Percentiles rank a stretch among this genome's conserved stretches.
Conservation (phyloP, 2,888 invertebrate species). For the Tetranychus piercei region DNA sequence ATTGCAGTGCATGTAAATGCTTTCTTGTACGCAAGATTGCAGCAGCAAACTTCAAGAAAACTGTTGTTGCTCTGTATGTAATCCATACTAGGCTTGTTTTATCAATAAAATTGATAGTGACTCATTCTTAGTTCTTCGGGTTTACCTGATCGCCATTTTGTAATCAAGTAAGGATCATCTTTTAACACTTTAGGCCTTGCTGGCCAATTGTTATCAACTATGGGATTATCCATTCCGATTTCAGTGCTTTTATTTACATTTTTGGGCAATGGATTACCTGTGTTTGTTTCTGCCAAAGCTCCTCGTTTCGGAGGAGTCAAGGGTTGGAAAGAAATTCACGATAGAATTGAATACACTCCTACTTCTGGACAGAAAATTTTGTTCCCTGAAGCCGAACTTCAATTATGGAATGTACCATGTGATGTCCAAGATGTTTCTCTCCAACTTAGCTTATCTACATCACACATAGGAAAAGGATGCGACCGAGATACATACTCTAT, state of each 20-base stretch:
- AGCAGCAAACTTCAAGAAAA: no score
- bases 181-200: not conserved
- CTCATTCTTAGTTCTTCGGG: no score
- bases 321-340: not conserved
- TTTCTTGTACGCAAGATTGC: no score
- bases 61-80: no score
- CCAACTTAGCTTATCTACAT: slow-evolving; percentile 48
- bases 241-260: not conserved
- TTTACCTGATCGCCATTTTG: no score
- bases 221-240: not conserved
- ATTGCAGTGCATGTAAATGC: no score
- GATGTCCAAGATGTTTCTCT: slow-evolving; percentile 35
- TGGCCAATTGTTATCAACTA: not conserved
- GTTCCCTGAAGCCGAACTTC: slow-evolving; percentile 54
- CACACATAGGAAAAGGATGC: slow-evolving; percentile 86
- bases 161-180: not conserved
- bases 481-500: slow-evolving; percentile 81
- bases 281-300: not conserved
- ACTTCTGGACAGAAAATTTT: slow-evolving; percentile 58
- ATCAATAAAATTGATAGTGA: no score
- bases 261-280: not conserved
- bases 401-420: slow-evolving; percentile 40
- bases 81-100: no score
- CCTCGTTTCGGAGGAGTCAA: not conserved
- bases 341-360: slow-evolving; percentile 51